Base-by-base conservation (phyloP, 2,797 vertebrate species). In the Myotis planiceps region DNA sequence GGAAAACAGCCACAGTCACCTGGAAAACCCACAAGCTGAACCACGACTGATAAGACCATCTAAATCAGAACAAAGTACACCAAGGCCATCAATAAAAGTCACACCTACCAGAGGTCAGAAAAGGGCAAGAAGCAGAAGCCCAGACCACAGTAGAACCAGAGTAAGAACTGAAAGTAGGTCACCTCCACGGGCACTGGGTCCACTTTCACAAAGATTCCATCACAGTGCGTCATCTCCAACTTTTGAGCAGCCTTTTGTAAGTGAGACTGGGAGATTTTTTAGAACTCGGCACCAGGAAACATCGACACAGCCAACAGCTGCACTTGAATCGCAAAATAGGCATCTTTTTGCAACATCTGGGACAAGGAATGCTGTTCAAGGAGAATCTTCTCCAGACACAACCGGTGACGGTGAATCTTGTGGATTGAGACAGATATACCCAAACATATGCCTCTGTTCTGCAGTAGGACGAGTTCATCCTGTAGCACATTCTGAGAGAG, bases 381-480 rank as follows among this genome's bases (percentile, higher is more conserved):
- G 99, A 84, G 98, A 98, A 37, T 98, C 96, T 37, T 96, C 98
- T 68, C 97, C 97, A 6, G 99, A 99, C 89, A 98, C 95, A 1
- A 98, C 96, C 0, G 87, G 98, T 13, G 88, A 98, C 18, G 1
- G 55, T 0, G 98, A 98, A 71, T 19, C 97, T 0, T 9, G 96
- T 0, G 2, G 87, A 63, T 79, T 96, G 0, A 99, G 98, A 21
- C 99, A 99, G 6, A 99, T 99, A 6, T 99, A 99, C 85, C 99
- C 99, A 3, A 99, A 99, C 25, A 99, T 99, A 96, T 99, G 99
- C 98, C 98, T 99, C 1, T 98, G 99, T 97, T 98, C 99, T 51
- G 99, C 99, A 98, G 99, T 99, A 97, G 99, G 99, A 49, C 98
- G 98, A 51, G 99, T 99, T 75, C 99, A 99, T 21, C 99, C 99